Evolutionary conservation across 2,797 vertebrate genomes (phyloP), one percentile per base, ranked within the genome.

Genomic region (Peromyscus nudipes): DNA sequence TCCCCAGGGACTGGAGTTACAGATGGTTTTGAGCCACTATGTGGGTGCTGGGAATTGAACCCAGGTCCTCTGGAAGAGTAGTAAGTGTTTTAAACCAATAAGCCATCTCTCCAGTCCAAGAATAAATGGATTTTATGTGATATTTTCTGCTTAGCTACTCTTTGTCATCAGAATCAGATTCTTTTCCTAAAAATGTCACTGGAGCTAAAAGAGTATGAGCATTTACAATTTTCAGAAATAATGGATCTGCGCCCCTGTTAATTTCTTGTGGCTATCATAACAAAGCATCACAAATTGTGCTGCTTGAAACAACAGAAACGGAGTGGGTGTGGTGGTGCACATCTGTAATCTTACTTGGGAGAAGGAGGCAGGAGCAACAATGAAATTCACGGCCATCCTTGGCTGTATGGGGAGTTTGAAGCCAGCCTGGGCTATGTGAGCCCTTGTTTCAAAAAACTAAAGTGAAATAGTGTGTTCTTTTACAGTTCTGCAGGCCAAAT

Each of bases 61-160:
- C 21, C 8, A 1, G 64, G 31, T 69, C 64, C 31, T 86, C 65
- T 86, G 64, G 34, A 52, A 86, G 43, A 69, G 13, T 9, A 37
- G 11, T 29, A 31, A 64, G 62, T 86, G 29, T 21, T 52, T 69
- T 69, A 52, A 69, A 52, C 40, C 64, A 86, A 43, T 52, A 46
- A 86, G 12, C 46, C 84, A 69, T 52, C 34, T 69, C 31, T 69
- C 34, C 31, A 69, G 21, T 12, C 46, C 65, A n/a, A n/a, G 13
- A 94, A 91, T 87, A 86, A 89, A 75, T 92, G 46, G 79, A 65
- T 77, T 57, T 87, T 80, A 64, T 29, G 3, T 85, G 62, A 4
- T 83, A 60, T 86, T 97, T 94, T 91, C 64, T 94, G n/a, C 83
- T 92, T 83, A 69, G 29, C 86, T 84, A 23, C 57, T 96, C 31